Conservation (phyloP, 92 coral and sea anemone species). For the Porites lobata region DNA sequence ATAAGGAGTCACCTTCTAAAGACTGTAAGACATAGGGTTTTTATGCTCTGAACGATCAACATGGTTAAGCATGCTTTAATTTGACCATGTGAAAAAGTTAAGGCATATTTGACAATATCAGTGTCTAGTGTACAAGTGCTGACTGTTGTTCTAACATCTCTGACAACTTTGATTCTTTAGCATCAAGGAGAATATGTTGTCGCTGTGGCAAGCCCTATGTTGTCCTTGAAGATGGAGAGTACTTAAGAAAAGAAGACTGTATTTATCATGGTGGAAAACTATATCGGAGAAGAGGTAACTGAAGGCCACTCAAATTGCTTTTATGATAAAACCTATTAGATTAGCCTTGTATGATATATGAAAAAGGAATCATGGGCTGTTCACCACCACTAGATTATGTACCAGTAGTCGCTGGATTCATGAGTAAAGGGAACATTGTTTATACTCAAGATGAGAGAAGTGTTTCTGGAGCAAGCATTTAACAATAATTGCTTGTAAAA, state of each 20-base stretch:
- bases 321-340: neutral
- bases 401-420: no score
- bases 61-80: neutral
- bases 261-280: slow-evolving; percentile 90
- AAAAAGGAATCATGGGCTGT: no score
- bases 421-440: no score
- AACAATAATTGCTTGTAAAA: no score
- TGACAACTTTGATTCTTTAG: slow-evolving; percentile 25
- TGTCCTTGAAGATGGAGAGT: slow-evolving; percentile 85
- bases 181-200: slow-evolving; percentile 82
- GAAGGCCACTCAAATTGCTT: neutral
- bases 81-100: neutral
- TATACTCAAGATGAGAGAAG: no score
- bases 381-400: no score
- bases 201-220: slow-evolving; percentile 94
- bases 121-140: neutral
- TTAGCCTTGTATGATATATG: neutral
- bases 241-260: slow-evolving; percentile 87
- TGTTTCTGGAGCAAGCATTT: no score
- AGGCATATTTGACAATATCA: neutral
- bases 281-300: slow-evolving; percentile 87
- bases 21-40: slow-evolving; percentile 66
- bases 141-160: neutral
- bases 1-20: slow-evolving; percentile 50
- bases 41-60: no score